Conservation (phyloP, 1,140 invertebrate species). For the Tenebrio molitor region DNA sequence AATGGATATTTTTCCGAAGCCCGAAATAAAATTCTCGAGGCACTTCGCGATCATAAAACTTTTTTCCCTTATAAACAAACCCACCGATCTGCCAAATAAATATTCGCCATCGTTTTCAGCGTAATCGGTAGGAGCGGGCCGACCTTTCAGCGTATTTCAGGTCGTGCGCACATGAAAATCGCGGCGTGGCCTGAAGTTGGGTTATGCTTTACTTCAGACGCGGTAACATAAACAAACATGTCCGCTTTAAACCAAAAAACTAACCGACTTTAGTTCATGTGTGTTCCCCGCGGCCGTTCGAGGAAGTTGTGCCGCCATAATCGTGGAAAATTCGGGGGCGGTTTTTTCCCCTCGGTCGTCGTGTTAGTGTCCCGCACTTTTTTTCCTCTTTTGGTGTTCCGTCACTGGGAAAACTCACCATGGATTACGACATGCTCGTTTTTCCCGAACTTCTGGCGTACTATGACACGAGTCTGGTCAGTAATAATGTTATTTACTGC, state of each 20-base stretch:
- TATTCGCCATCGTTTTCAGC: conserved; percentile 11
- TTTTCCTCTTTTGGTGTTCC: background rate
- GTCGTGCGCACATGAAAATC: conserved; percentile 56
- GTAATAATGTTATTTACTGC: conserved; percentile 49
- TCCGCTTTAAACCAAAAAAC: conserved; percentile 53
- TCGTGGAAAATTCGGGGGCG: background rate
- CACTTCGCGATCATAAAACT: too few relatives aligned
- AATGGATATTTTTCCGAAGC: too few relatives aligned
- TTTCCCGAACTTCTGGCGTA: conserved; percentile 64
- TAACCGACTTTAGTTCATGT: conserved; percentile 44
- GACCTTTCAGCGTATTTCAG: conserved; percentile 52
- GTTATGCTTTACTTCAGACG: conserved; percentile 62
- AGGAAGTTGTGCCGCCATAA: conserved; percentile 25
- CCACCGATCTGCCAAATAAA: too few relatives aligned
- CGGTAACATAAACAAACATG: conserved; percentile 65
- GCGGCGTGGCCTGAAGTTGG: conserved; percentile 53
- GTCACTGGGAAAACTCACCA: conserved; percentile 42
- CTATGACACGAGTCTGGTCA: conserved; percentile 62
- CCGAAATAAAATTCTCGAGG: too few relatives aligned
- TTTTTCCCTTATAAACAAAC: too few relatives aligned
- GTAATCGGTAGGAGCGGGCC: conserved; percentile 51
- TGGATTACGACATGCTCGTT: conserved; percentile 66
- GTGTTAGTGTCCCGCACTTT: background rate
- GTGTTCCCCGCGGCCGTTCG: conserved; percentile 25
- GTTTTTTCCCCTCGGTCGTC: conserved; percentile 6